Conservation (phyloP, 2,888 invertebrate species). For the Meliscaeva auricollis region DNA sequence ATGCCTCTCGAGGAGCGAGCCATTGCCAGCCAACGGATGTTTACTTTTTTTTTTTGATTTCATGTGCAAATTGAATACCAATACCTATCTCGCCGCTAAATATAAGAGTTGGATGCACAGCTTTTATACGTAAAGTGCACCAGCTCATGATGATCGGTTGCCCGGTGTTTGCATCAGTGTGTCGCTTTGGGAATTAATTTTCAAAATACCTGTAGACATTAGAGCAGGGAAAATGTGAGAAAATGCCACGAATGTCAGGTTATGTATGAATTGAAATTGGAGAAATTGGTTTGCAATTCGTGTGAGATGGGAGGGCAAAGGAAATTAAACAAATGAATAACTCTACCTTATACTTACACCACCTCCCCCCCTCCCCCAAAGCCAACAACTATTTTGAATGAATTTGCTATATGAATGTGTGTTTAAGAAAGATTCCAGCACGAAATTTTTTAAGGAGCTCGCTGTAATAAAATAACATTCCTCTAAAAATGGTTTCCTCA, state of each 20-base stretch:
- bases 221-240: slow-evolving; percentile 67
- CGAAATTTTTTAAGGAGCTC: no score
- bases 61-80: slow-evolving; percentile 68
- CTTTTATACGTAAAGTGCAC: neutral
- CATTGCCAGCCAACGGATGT: slow-evolving; percentile 57
- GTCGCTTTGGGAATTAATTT: slow-evolving; percentile 73
- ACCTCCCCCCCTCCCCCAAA: no score
- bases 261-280: slow-evolving; percentile 70
- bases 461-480: no score
- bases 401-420: no score
- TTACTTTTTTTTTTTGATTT: slow-evolving; percentile 36
- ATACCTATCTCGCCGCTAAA: no score
- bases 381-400: no score
- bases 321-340: slow-evolving; percentile 37
- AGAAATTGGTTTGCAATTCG: slow-evolving; percentile 67
- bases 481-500: neutral
- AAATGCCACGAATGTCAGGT: slow-evolving; percentile 70
- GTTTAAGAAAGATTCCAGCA: no score
- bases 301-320: slow-evolving; percentile 47
- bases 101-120: slow-evolving; percentile 10
- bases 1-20: slow-evolving; percentile 52
- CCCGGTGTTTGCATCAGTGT: slow-evolving; percentile 20
- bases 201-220: slow-evolving; percentile 51
- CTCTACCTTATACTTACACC: no score
- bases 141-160: slow-evolving; percentile 42